These are phyloP conservation scores for Azorinus chamasolen DNA, from an alignment of 2,888 invertebrate genomes.

Conservation along the genomic window DNA sequence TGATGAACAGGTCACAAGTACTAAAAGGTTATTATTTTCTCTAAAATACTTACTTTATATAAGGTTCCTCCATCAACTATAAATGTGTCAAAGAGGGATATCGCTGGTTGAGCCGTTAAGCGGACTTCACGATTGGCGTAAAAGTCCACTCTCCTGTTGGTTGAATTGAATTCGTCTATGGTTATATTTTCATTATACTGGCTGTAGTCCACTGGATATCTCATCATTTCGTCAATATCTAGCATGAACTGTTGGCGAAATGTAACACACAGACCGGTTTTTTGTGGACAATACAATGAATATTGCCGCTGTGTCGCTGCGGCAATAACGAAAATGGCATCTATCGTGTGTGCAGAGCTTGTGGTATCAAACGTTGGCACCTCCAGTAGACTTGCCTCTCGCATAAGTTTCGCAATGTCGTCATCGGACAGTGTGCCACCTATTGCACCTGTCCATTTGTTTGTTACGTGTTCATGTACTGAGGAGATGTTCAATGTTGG, in stretches of 20 bases:
- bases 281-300: constrained; percentile 26
- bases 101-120: background rate
- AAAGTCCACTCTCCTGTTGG: constrained; percentile 59
- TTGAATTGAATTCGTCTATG: constrained; percentile 56
- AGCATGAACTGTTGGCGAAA: constrained; percentile 47
- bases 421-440: constrained; percentile 13
- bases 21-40: too few species aligned
- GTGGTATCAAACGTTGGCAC: constrained; percentile 48
- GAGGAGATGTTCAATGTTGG: constrained; percentile 41
- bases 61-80: too few species aligned
- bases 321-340: constrained; percentile 75
- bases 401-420: constrained; percentile 51
- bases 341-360: constrained; percentile 64
- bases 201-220: constrained; percentile 61
- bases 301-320: constrained; percentile 66
- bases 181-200: constrained; percentile 52
- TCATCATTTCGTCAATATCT: constrained; percentile 43
- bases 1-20: too few species aligned
- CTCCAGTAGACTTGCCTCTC: constrained; percentile 22
- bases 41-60: too few species aligned
- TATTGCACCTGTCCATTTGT: constrained; percentile 54
- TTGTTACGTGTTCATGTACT: constrained; percentile 43
- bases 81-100: background rate
- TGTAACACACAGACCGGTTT: constrained; percentile 23
- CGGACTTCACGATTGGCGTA: constrained; percentile 55